phyloP scores from a whole-genome alignment of 2,113 vertebrate species.

The Pangasianodon gigas region DNA sequence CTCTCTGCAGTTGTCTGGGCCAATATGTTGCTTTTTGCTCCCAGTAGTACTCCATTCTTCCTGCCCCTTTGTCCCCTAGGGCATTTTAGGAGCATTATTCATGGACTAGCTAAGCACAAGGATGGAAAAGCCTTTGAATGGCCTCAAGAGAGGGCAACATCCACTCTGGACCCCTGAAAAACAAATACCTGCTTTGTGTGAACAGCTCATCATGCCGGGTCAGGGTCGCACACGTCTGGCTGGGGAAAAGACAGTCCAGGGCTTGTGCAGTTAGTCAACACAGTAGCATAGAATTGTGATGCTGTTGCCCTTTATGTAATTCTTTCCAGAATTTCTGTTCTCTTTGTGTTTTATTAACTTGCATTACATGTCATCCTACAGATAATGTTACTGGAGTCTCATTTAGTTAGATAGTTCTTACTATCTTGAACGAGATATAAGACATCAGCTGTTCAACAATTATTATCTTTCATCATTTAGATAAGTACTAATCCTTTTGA shows the following conservation, averaged over 20 bases:
- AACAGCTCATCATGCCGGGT: constrained; percentile 45
- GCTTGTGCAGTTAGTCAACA: constrained; percentile 25
- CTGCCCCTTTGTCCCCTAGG: constrained; percentile 70
- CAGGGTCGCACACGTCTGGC: constrained; percentile 41
- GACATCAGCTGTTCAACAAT: not conserved
- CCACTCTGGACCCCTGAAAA: constrained; percentile 64
- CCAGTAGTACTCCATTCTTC: constrained; percentile 64
- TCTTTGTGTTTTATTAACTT: constrained; percentile 10
- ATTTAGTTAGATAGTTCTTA: not conserved
- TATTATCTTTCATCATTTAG: not conserved
- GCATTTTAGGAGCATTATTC: constrained; percentile 77
- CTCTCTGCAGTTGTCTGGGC: constrained; percentile 66
- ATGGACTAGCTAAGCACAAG: constrained; percentile 66
- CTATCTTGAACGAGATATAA: not conserved
- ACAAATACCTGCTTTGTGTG: constrained; percentile 69
- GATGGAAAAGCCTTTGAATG: constrained; percentile 69
- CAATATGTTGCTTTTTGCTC: constrained; percentile 69
- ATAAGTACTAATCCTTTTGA: not conserved
- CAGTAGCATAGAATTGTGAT: constrained; percentile 28
- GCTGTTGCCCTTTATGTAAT: not conserved
- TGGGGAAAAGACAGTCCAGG: constrained; percentile 22
- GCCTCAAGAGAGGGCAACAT: constrained; percentile 67
- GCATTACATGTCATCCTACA: not conserved
- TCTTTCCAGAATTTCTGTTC: not conserved
- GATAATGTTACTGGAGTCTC: not conserved